Base-by-base conservation (phyloP, 2,888 invertebrate genomes). In the Lepidochrysops patricia region DNA sequence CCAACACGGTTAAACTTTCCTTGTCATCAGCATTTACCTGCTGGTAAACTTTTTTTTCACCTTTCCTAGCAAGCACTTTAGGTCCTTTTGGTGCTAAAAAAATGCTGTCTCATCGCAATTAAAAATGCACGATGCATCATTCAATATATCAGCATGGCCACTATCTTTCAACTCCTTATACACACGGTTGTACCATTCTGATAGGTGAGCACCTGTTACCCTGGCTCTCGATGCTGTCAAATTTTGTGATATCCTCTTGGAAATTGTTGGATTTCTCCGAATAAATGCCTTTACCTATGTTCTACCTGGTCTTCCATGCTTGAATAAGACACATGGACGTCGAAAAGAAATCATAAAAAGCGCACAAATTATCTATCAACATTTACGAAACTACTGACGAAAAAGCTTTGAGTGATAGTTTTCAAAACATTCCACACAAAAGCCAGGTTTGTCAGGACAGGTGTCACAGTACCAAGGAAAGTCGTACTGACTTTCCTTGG, bases 21-120 rank as follows among this genome's bases (percentile, higher is more conserved):
- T 67, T 67, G 23, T 67, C 66, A 58, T 69, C 67, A 50, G 60
- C 58, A 63, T 66, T 65, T 32, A 67, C 66, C 26, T 63, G 58
- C 48, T 66, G 65, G 50, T 70, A 69, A 37, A 69, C 66, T 32
- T 48, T 64, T 62, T 69, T 67, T 5, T 65, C 67, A 7, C 70
- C 69, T 65, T 67, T 69, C 34, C 48, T 58, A 29, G 66, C 68
- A 15, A 67, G 61, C 6, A 67, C 67, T 43, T 65, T 66, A 23
- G 57, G 43, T 50, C 60, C 59, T 62, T 68, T 66, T 13, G 68
- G 68, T 59, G 35, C 27, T 60, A 60, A 60, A 57, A 60, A 57
- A 60, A 70, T 66, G 59, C 50, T 71, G 69, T 70, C 70, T 70
- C 73, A 67, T 69, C 67, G 66, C 60, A 62, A 35, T 61, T 60